These are phyloP conservation scores for Catharus bicknelli DNA, from an alignment of 2,113 vertebrate species.

Conservation along the genomic window DNA sequence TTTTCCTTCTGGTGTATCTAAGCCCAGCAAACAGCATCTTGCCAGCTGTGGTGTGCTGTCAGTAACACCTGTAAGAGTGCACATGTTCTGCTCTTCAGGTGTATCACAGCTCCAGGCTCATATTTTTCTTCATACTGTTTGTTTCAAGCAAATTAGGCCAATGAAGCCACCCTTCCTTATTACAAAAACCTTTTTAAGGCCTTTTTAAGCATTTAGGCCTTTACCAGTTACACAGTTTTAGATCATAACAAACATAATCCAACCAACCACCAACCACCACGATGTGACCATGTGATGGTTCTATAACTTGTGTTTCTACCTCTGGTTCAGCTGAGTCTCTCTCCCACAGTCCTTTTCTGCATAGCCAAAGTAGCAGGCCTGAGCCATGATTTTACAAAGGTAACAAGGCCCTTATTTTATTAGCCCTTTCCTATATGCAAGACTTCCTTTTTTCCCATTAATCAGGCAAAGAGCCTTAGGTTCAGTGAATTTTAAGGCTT, in stretches of 20 bases:
- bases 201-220: not conserved
- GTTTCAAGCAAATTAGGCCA: not conserved
- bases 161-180: not conserved
- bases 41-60: not conserved
- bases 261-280: not conserved
- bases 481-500: not conserved
- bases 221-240: not conserved
- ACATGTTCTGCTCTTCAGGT: not conserved
- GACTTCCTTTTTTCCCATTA: not conserved
- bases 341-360: fast-evolving
- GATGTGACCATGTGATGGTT: fast-evolving
- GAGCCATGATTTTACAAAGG: not conserved
- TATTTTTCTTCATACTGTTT: not conserved
- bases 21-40: not conserved
- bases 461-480: not conserved
- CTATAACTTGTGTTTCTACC: not conserved
- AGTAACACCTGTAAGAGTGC: not conserved
- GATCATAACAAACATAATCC: not conserved
- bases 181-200: not conserved
- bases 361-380: not conserved
- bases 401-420: not conserved
- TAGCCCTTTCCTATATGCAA: not conserved
- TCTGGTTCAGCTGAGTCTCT: not conserved
- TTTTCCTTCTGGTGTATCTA: fast-evolving
- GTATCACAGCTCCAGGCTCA: not conserved